phyloP scores from a whole-genome alignment of 2,113 vertebrate genomes.

The Cichladusa arquata region DNA sequence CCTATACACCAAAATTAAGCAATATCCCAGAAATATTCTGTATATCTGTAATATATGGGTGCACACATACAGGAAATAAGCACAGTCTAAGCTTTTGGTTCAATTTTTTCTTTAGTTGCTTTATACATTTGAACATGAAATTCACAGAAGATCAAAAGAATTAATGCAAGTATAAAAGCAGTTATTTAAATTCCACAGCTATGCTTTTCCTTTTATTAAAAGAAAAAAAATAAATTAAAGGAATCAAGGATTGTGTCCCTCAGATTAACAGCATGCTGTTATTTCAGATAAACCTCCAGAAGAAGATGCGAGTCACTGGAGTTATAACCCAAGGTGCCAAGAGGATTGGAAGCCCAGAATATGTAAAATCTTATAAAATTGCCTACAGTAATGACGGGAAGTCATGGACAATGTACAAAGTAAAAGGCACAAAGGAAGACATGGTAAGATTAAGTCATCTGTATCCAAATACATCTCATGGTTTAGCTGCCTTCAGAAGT shows the following conservation, averaged over 20 bases:
- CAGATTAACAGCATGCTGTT: not conserved
- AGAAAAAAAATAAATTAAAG: not conserved
- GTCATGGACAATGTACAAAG: constrained; percentile 92
- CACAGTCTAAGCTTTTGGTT: not conserved
- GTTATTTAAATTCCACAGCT: not conserved
- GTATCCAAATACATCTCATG: not conserved
- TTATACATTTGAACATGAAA: not conserved
- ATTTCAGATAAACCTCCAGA: constrained; percentile 94
- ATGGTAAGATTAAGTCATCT: constrained; percentile 80
- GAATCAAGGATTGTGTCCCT: not conserved
- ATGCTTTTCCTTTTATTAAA: not conserved
- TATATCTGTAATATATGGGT: not conserved
- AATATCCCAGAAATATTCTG: not conserved
- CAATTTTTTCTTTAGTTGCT: not conserved
- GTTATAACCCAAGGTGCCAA: constrained; percentile 99
- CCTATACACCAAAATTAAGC: not conserved
- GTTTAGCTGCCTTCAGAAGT: not conserved
- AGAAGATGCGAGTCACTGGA: constrained; percentile 96
- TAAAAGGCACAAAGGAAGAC: constrained; percentile 91
- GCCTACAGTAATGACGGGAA: constrained; percentile 96
- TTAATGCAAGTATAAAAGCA: not conserved
- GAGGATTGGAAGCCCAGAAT: constrained; percentile 96
- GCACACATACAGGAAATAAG: not conserved
- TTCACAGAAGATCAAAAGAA: not conserved
- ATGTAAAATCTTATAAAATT: constrained; percentile 98